phyloP scores from a whole-genome alignment of 2,113 vertebrate species.

The Saguinus imperator region DNA sequence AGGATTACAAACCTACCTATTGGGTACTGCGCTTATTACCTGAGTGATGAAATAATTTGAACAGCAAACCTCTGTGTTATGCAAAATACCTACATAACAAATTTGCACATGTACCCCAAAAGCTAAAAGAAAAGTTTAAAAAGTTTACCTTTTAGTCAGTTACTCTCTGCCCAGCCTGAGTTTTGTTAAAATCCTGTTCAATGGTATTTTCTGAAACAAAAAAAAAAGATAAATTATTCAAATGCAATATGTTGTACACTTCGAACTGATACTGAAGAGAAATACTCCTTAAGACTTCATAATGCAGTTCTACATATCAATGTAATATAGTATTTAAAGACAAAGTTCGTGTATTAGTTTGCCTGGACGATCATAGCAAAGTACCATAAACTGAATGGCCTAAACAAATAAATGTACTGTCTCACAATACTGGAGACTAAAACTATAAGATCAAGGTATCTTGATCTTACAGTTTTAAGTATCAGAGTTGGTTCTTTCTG shows the following conservation, averaged over 20 bases:
- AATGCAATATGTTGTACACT: background rate
- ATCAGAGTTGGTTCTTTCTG: background rate
- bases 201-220: background rate
- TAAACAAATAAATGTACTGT: background rate
- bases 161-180: background rate
- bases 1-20: too few species aligned
- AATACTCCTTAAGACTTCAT: background rate
- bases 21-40: too few species aligned
- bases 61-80: too few species aligned
- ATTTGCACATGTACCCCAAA: too few species aligned
- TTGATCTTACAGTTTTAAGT: too few species aligned
- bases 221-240: background rate
- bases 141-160: background rate
- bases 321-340: background rate
- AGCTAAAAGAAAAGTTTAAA: background rate
- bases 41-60: too few species aligned
- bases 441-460: background rate
- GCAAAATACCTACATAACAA: too few species aligned
- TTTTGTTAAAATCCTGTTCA: conserved; percentile 32
- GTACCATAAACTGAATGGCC: background rate
- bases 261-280: background rate
- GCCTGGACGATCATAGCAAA: background rate
- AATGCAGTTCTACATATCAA: background rate
- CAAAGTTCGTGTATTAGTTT: background rate
- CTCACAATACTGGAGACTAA: background rate